Evolutionary conservation across 2,888 invertebrate genomes (phyloP).

Genomic region (Brenthis daphne): DNA sequence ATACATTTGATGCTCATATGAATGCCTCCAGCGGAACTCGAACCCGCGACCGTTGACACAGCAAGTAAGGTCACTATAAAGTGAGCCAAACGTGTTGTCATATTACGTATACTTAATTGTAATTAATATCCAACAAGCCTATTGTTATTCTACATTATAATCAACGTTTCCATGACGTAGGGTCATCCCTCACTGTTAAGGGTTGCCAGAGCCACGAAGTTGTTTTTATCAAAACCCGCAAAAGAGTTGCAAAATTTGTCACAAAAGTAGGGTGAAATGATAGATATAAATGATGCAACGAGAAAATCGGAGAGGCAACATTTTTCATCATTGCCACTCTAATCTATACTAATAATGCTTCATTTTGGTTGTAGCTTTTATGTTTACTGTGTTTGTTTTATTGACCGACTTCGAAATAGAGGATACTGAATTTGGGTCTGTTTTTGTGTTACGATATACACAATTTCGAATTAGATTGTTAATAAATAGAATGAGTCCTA

Average conservation of each 20-base stretch:
- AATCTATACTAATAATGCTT: conserved; percentile 23
- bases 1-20: too few relatives aligned
- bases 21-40: too few relatives aligned
- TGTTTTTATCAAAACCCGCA: conserved; percentile 75
- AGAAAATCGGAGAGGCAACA: conserved; percentile 36
- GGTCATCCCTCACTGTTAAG: conserved; percentile 79
- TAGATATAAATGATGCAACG: conserved; percentile 64
- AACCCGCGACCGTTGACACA: too few relatives aligned
- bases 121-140: background rate
- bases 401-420: background rate
- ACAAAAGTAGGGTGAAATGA: conserved; percentile 66
- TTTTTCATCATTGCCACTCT: conserved; percentile 42
- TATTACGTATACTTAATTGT: background rate
- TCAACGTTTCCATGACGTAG: conserved; percentile 44
- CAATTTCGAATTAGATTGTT: too few relatives aligned
- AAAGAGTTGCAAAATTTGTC: conserved; percentile 80
- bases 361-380: conserved; percentile 3
- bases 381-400: background rate
- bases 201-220: conserved; percentile 65
- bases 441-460: too few relatives aligned
- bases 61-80: too few relatives aligned
- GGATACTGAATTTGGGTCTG: too few relatives aligned
- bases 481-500: too few relatives aligned
- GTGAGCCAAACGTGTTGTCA: too few relatives aligned
- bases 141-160: background rate